These are phyloP conservation scores for Syngnathus scovelli DNA, from an alignment of 2,113 vertebrate species.

Conservation along the genomic window DNA sequence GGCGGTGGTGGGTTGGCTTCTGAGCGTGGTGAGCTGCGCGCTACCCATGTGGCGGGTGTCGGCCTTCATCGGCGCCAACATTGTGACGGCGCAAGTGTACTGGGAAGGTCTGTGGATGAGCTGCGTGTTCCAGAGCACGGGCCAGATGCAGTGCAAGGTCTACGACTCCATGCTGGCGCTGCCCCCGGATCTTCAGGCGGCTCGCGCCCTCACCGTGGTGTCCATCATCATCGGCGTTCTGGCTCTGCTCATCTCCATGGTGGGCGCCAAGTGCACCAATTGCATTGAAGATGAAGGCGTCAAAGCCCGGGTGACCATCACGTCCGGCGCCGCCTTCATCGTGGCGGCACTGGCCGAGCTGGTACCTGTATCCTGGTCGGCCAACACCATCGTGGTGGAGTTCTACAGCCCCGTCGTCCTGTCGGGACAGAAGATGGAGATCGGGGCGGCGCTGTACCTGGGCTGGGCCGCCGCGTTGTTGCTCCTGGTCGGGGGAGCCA, in stretches of 20 bases:
- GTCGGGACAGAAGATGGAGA: conserved; percentile 81
- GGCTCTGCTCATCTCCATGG: conserved; percentile 79
- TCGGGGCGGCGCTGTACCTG: conserved; percentile 82
- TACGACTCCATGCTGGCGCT: conserved; percentile 89
- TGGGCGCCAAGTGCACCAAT: conserved; percentile 91
- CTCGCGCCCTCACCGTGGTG: conserved; percentile 82
- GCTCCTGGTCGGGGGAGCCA: conserved; percentile 78
- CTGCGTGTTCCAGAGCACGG: conserved; percentile 87
- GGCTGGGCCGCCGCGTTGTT: conserved; percentile 85
- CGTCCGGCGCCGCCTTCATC: conserved; percentile 79
- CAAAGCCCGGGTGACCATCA: conserved; percentile 86
- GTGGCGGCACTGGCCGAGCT: conserved; percentile 74
- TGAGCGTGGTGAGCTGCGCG: conserved; percentile 77
- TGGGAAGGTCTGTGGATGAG: conserved; percentile 91
- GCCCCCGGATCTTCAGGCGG: conserved; percentile 84
- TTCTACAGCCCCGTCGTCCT: conserved; percentile 83
- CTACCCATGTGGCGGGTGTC: conserved; percentile 91
- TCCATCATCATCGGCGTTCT: conserved; percentile 78
- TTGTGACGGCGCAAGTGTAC: conserved; percentile 85
- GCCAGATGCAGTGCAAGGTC: conserved; percentile 89
- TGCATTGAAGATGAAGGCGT: conserved; percentile 82
- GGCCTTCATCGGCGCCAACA: conserved; percentile 91
- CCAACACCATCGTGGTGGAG: conserved; percentile 82
- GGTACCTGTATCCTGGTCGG: conserved; percentile 89
- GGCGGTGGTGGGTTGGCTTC: conserved; percentile 80